Conservation (phyloP, 2,113 vertebrate genomes). For the Elaphurus davidianus region DNA sequence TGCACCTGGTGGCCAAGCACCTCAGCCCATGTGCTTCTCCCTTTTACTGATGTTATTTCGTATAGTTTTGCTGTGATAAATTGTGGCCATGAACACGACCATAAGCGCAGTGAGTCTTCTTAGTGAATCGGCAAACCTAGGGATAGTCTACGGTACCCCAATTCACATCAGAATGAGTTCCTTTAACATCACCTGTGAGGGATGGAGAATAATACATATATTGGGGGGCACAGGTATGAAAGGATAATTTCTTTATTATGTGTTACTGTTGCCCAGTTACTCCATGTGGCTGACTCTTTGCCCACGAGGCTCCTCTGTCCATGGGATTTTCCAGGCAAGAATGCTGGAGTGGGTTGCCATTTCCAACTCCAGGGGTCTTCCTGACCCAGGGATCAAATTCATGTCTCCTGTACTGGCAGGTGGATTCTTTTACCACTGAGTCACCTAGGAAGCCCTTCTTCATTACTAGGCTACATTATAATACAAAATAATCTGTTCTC, state of each 20-base stretch:
- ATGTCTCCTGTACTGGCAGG: neutral
- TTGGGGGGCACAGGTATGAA: accelerated
- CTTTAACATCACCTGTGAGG: neutral
- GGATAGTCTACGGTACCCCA: accelerated
- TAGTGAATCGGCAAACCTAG: neutral
- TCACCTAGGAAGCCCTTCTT: neutral
- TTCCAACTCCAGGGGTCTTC: neutral
- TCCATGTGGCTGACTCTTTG: neutral
- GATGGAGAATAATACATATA: too few species aligned
- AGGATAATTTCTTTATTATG: neutral
- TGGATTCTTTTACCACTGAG: neutral
- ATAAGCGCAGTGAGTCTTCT: neutral
- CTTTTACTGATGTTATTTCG: neutral
- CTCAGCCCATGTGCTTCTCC: accelerated
- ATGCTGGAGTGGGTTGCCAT: neutral
- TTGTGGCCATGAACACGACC: accelerated
- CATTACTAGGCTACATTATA: neutral
- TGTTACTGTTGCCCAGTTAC: neutral
- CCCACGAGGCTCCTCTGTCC: neutral
- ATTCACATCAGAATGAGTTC: neutral
- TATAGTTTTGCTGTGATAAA: neutral
- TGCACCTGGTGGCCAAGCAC: neutral
- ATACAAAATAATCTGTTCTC: neutral
- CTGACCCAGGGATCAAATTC: neutral
- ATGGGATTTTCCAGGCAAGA: neutral